phyloP scores from a whole-genome alignment of 2,797 vertebrate genomes.

The Sebastolobus alascanus region DNA sequence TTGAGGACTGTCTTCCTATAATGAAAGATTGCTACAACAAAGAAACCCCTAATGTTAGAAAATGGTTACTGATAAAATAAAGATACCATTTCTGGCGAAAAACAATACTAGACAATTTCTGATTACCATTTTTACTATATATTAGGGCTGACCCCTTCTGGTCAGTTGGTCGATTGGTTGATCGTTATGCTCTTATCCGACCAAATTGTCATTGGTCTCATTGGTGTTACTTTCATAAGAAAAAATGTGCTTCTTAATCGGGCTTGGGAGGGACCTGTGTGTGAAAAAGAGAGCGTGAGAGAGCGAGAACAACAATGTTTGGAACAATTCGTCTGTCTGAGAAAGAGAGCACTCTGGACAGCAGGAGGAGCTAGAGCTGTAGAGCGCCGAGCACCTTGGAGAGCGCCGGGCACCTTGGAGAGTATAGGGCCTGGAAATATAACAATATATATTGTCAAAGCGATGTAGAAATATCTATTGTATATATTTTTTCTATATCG shows the following conservation, averaged over 20 bases:
- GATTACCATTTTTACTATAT: too few species aligned
- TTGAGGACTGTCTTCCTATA: background rate
- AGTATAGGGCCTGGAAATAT: background rate
- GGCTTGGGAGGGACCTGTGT: background rate
- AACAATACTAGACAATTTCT: too few species aligned
- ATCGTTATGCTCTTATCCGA: background rate
- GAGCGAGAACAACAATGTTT: background rate
- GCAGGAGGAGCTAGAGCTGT: too few species aligned
- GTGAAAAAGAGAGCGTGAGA: background rate
- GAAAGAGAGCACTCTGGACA: background rate
- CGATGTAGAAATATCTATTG: too few species aligned
- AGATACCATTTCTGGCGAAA: background rate
- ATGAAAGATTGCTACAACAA: background rate
- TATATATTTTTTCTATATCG: too few species aligned
- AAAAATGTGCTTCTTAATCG: background rate
- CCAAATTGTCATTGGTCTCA: background rate
- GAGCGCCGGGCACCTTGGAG: too few species aligned
- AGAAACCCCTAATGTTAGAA: constrained; percentile 21
- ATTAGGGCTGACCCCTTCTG: background rate
- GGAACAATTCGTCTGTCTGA: background rate
- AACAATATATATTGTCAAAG: too few species aligned
- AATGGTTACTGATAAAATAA: background rate
- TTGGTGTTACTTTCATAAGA: background rate
- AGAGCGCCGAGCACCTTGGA: too few species aligned
- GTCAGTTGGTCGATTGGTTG: background rate